Evolutionary conservation across 2,888 invertebrate species (phyloP).

Genomic region (Drosophila borborema): DNA sequence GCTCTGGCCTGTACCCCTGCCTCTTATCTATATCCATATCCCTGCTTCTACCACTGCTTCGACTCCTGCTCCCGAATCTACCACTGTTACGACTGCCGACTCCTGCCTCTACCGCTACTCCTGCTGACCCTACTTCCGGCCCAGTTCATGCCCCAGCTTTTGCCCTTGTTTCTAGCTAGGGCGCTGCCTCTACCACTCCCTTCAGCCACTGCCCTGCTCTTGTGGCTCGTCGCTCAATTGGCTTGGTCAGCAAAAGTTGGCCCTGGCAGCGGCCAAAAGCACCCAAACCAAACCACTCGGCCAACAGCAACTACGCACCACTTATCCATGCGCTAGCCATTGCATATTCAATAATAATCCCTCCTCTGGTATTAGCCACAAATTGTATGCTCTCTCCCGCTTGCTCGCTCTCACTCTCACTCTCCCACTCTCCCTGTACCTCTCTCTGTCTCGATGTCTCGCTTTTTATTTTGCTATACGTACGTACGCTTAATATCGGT

Average conservation of each 20-base stretch:
- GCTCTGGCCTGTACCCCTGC: not conserved
- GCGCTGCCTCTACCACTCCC: not conserved
- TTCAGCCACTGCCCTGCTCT: not conserved
- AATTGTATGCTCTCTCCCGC: constrained; percentile 23
- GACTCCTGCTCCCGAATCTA: not conserved
- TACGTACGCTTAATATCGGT: constrained; percentile 30
- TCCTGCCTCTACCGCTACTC: not conserved
- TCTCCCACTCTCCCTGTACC: not conserved
- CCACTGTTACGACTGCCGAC: not conserved
- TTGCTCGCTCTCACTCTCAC: not conserved
- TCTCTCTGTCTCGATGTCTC: not conserved
- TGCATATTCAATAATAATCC: constrained; percentile 57
- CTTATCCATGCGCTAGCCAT: constrained; percentile 30
- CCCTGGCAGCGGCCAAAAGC: not conserved
- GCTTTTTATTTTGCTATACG: constrained; percentile 3
- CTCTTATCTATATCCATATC: too few species aligned
- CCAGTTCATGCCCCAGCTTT: not conserved
- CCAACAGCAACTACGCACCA: constrained; percentile 27
- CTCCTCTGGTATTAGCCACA: constrained; percentile 47
- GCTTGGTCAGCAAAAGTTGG: constrained; percentile 41
- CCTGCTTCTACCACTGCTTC: too few species aligned
- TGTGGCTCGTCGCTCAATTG: constrained; percentile 35
- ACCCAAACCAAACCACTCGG: not conserved
- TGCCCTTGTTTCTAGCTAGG: not conserved
- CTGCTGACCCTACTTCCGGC: not conserved